Percentiles rank a stretch among this genome's conserved stretches.
Conservation (phyloP, 2,888 invertebrate species). For the Hyles lineata region DNA sequence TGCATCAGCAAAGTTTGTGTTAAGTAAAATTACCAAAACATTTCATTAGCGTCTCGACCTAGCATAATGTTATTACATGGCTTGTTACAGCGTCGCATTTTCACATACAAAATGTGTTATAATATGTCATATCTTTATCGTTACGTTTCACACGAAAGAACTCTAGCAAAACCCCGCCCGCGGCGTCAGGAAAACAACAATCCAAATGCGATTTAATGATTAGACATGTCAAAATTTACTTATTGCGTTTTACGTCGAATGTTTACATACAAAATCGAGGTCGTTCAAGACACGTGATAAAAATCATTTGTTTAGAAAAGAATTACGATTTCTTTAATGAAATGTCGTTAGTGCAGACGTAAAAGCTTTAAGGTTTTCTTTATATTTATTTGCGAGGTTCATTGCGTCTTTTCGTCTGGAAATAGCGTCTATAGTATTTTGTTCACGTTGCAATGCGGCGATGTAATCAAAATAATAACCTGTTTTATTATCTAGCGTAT, state of each 20-base stretch:
- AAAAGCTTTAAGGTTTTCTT: not conserved
- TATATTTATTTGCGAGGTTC: not conserved
- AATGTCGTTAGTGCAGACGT: not conserved
- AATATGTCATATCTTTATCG: conserved; percentile 1
- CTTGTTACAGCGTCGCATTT: too few species aligned
- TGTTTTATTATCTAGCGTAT: not conserved
- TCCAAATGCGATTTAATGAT: conserved; percentile 49
- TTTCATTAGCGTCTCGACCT: too few species aligned
- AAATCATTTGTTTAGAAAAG: not conserved
- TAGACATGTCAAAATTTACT: conserved; percentile 35
- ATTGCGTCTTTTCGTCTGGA: not conserved
- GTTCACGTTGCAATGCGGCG: not conserved
- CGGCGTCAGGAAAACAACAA: conserved; percentile 46
- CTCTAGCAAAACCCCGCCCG: conserved; percentile 35
- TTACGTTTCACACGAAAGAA: conserved; percentile 21
- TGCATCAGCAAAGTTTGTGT: too few species aligned
- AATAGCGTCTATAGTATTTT: not conserved
- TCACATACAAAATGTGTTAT: not conserved
- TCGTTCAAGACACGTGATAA: conserved; percentile 15
- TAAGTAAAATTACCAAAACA: too few species aligned
- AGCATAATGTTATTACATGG: too few species aligned
- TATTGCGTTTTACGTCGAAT: conserved; percentile 30
- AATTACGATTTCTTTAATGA: conserved; percentile 14
- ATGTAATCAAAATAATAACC: conserved; percentile 3
- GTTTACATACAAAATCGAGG: conserved; percentile 23